These are phyloP conservation scores for Thera britannica DNA, from an alignment of 2,888 invertebrate species.

Conservation along the genomic window DNA sequence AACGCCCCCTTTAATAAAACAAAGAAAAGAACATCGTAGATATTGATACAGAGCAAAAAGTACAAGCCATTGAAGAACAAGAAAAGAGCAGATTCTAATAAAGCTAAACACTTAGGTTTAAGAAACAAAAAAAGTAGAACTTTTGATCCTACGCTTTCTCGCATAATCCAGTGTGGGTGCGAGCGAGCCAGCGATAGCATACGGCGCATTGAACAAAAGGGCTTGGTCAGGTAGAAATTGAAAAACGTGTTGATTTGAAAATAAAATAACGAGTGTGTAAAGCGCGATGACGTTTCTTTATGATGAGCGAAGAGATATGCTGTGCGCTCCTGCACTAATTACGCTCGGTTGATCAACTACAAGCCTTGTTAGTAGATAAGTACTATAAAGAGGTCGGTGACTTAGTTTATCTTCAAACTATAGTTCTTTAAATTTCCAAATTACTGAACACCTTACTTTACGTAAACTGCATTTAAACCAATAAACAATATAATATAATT, in stretches of 20 bases:
- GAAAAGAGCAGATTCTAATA: constrained; percentile 11
- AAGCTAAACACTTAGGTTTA: constrained; percentile 20
- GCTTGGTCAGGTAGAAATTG: constrained; percentile 54
- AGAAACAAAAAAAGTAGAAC: constrained; percentile 35
- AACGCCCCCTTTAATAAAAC: constrained; percentile 43
- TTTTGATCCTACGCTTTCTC: constrained; percentile 42
- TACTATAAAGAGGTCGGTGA: background rate
- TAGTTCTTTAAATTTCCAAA: background rate
- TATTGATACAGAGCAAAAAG: constrained; percentile 5
- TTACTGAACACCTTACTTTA: no score
- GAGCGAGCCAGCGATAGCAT: constrained; percentile 47
- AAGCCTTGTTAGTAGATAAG: constrained; percentile 17
- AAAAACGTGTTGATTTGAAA: constrained; percentile 47
- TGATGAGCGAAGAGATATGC: constrained; percentile 35
- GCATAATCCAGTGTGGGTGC: constrained; percentile 39
- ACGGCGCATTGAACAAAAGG: constrained; percentile 56
- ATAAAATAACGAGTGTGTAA: constrained; percentile 36
- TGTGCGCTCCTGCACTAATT: constrained; percentile 33
- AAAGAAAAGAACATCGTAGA: constrained; percentile 31
- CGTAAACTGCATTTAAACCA: background rate
- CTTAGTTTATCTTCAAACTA: background rate
- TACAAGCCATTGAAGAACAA: constrained; percentile 1
- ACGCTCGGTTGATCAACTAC: constrained; percentile 29
- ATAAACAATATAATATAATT: no score
- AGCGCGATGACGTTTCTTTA: constrained; percentile 38